Percentiles rank a stretch among this genome's conserved stretches.
Conservation (phyloP, 2,113 vertebrate genomes). For the Corvus hawaiiensis region DNA sequence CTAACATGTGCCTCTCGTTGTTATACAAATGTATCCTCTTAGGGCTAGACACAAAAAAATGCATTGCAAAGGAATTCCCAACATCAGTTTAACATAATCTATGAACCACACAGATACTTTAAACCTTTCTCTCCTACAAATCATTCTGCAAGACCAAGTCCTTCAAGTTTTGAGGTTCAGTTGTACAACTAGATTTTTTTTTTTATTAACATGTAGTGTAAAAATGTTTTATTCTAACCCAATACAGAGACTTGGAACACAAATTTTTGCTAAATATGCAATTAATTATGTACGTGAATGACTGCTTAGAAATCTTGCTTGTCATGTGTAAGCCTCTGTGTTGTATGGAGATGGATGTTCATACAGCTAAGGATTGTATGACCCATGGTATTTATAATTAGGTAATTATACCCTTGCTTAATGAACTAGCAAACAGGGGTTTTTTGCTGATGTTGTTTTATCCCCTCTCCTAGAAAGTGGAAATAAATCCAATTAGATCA, state of each 20-base stretch:
- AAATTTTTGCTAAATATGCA: not conserved
- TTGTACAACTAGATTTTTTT: not conserved
- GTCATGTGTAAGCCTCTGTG: not conserved
- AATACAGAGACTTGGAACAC: not conserved
- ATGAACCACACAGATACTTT: not conserved
- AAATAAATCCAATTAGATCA: not conserved
- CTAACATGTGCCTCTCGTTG: accelerated
- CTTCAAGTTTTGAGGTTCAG: not conserved
- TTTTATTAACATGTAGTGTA: not conserved
- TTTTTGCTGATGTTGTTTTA: not conserved
- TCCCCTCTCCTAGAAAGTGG: not conserved
- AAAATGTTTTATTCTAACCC: not conserved
- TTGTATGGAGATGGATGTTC: not conserved
- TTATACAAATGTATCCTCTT: not conserved
- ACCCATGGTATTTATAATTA: not conserved
- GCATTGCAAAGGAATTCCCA: not conserved
- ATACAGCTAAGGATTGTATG: not conserved
- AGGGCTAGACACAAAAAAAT: not conserved
- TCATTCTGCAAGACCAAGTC: not conserved
- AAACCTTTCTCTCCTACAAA: not conserved
- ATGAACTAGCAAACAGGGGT: not conserved
- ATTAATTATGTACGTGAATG: not conserved
- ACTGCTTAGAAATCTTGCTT: not conserved
- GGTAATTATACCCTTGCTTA: not conserved
- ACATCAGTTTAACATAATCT: not conserved